phyloP scores from a whole-genome alignment of 2,113 vertebrate species.

The Ameiurus melas region DNA sequence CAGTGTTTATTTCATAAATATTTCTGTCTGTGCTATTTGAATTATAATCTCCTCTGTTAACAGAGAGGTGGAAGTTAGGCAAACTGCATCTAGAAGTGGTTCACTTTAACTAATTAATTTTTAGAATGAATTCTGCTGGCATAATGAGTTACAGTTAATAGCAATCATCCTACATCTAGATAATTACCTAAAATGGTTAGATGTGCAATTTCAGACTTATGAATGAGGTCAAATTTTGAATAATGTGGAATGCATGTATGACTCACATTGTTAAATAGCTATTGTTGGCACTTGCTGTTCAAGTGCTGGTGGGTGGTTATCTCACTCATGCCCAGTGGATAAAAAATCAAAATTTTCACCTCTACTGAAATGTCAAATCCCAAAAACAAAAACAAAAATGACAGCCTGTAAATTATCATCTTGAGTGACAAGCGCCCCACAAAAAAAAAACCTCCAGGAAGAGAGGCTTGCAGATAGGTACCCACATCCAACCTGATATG shows the following conservation, averaged over 20 bases:
- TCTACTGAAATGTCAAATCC: constrained; percentile 65
- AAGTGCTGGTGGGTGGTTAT: constrained; percentile 60
- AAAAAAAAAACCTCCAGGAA: constrained; percentile 6
- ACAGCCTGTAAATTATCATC: constrained; percentile 61
- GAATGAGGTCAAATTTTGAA: constrained; percentile 44
- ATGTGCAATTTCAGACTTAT: constrained; percentile 40
- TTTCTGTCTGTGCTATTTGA: background rate
- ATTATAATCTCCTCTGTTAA: constrained; percentile 6
- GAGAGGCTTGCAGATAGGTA: constrained; percentile 58
- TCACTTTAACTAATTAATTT: constrained; percentile 21
- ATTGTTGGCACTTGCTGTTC: constrained; percentile 59
- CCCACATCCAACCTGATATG: constrained; percentile 62
- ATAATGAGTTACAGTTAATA: constrained; percentile 31
- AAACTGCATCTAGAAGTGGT: constrained; percentile 25
- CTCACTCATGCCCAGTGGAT: constrained; percentile 56
- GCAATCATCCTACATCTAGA: constrained; percentile 23
- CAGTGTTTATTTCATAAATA: background rate
- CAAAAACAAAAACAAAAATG: constrained; percentile 40
- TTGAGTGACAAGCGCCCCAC: constrained; percentile 37
- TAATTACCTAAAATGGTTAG: constrained; percentile 45
- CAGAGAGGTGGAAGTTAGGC: background rate
- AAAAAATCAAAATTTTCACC: constrained; percentile 58
- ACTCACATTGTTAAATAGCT: constrained; percentile 58
- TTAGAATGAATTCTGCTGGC: constrained; percentile 26
- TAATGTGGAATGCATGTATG: constrained; percentile 48